Conservation (phyloP, 2,888 invertebrate species). For the Endomychus coccineus region DNA sequence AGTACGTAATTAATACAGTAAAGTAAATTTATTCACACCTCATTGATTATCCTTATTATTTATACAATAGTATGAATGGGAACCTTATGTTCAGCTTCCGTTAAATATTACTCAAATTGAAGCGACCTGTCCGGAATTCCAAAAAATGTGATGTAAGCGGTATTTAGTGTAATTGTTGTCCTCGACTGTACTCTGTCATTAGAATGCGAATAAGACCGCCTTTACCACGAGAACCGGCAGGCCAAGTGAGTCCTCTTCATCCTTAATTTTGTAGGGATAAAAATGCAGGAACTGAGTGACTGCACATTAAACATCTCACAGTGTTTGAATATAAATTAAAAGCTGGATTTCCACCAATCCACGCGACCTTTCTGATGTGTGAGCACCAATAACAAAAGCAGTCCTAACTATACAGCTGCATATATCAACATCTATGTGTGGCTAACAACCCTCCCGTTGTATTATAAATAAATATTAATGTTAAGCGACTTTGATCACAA, state of each 20-base stretch:
- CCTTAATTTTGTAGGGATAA: constrained; percentile 21
- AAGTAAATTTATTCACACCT: no score
- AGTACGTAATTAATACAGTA: no score
- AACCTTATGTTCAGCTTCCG: no score
- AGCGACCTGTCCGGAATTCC: no score
- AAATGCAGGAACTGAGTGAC: constrained; percentile 37
- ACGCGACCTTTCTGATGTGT: constrained; percentile 18
- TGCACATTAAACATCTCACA: constrained; percentile 32
- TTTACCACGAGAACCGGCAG: constrained; percentile 20
- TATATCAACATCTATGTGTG: not conserved
- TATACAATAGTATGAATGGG: no score
- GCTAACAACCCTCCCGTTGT: no score
- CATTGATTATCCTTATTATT: no score
- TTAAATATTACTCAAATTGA: no score
- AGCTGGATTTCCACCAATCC: constrained; percentile 32
- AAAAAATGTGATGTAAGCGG: no score
- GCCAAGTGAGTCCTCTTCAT: constrained; percentile 14
- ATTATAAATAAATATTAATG: no score
- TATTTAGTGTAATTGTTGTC: no score
- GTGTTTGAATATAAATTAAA: constrained; percentile 39
- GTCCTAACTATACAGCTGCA: not conserved
- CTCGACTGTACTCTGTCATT: constrained; percentile 17
- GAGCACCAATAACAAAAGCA: constrained; percentile 29
- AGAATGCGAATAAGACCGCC: constrained; percentile 30
- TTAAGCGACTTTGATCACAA: no score